Conservation (phyloP, 2,888 invertebrate genomes). For the Urechis unicinctus region DNA sequence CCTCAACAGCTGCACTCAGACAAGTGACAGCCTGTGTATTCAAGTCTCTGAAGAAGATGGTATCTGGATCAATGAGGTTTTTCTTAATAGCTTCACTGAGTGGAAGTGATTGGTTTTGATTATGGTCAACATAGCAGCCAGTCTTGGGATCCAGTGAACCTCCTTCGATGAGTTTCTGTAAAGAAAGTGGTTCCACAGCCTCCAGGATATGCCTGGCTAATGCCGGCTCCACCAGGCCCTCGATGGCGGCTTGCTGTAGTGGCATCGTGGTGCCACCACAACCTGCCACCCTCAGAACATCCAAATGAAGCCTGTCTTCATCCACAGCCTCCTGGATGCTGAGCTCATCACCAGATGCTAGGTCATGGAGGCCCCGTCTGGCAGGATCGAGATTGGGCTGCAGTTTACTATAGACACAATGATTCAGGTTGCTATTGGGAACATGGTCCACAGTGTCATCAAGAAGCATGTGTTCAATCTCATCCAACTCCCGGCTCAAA, state of each 20-base stretch:
- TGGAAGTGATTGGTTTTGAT: slow-evolving; percentile 45
- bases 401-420: slow-evolving; percentile 26
- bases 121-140: slow-evolving; percentile 51
- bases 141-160: slow-evolving; percentile 52
- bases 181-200: slow-evolving; percentile 30
- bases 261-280: slow-evolving; percentile 15
- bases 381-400: slow-evolving; percentile 29
- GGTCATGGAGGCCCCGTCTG: slow-evolving; percentile 28
- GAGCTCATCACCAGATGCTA: slow-evolving; percentile 29
- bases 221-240: slow-evolving; percentile 31
- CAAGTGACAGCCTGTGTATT: slow-evolving; percentile 29
- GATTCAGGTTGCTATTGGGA: slow-evolving; percentile 6
- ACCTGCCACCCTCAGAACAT: slow-evolving; percentile 12
- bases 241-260: slow-evolving; percentile 26
- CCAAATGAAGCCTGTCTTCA: slow-evolving; percentile 33
- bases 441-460: neutral
- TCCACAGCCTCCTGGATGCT: slow-evolving; percentile 39
- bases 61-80: slow-evolving; percentile 33
- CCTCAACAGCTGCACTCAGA: slow-evolving; percentile 31
- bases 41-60: slow-evolving; percentile 33
- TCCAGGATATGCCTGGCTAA: slow-evolving; percentile 33
- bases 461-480: neutral
- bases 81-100: slow-evolving; percentile 42
- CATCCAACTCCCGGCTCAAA: neutral
- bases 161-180: slow-evolving; percentile 33